Evolutionary conservation across 2,888 invertebrate species (phyloP).

Genomic region (Drosophila heteroneura): DNA sequence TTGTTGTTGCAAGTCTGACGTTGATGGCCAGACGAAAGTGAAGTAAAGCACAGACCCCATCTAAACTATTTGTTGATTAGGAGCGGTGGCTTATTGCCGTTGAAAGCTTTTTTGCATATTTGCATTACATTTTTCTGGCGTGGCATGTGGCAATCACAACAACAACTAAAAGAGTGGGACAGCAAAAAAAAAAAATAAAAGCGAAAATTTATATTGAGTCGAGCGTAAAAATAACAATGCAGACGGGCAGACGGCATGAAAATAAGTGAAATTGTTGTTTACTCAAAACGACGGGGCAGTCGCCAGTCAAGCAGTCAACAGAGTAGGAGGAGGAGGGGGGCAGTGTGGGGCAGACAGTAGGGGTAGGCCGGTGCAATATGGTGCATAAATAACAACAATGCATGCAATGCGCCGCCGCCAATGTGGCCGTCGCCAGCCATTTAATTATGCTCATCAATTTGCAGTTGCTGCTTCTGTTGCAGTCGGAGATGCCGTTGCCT

Average conservation of each 20-base stretch:
- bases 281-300: conserved; percentile 65
- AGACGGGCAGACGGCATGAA: conserved; percentile 73
- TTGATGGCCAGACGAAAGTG: conserved; percentile 49
- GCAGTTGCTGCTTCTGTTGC: conserved; percentile 36
- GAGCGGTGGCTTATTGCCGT: conserved; percentile 29
- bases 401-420: conserved; percentile 64
- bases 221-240: conserved; percentile 81
- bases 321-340: not conserved
- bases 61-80: conserved; percentile 69
- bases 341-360: not conserved
- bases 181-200: conserved; percentile 16
- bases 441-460: conserved; percentile 81
- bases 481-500: conserved; percentile 4
- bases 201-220: conserved; percentile 78
- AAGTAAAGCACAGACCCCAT: conserved; percentile 36
- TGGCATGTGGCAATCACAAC: conserved; percentile 68
- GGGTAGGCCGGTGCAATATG: conserved; percentile 50
- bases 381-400: conserved; percentile 79
- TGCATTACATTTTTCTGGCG: conserved; percentile 74
- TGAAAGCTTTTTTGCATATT: conserved; percentile 67
- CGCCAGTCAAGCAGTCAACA: conserved; percentile 14
- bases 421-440: conserved; percentile 63
- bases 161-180: conserved; percentile 4
- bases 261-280: conserved; percentile 81
- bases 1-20: conserved; percentile 33